Evolutionary conservation across 2,113 vertebrate genomes (phyloP).

Genomic region (Thryonomys swinderianus): DNA sequence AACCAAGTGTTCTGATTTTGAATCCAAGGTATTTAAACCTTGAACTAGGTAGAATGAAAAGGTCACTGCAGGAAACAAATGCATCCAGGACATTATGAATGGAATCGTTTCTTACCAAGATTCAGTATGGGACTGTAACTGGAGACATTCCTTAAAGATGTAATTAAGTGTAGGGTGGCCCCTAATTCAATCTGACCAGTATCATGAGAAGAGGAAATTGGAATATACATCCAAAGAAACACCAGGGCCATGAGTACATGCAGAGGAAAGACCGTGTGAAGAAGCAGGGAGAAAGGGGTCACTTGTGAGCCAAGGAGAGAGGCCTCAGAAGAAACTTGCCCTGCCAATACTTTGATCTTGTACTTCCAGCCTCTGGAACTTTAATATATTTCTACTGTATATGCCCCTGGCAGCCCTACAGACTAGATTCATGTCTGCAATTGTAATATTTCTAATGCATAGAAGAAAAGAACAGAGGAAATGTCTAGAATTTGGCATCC

Average conservation of each 20-base stretch:
- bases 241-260: too few species aligned
- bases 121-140: background rate
- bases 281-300: too few species aligned
- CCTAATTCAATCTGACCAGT: background rate
- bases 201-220: background rate
- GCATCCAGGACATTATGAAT: background rate
- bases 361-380: background rate
- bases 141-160: background rate
- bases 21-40: background rate
- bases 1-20: background rate
- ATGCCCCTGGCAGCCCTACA: too few species aligned
- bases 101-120: background rate
- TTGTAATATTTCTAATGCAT: background rate
- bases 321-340: background rate
- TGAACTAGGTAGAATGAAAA: background rate
- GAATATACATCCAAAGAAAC: background rate
- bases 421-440: rapidly evolving
- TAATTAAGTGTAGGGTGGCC: background rate
- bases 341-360: background rate
- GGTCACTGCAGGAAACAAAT: background rate
- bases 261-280: background rate
- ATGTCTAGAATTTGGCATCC: background rate
- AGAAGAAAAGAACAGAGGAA: background rate
- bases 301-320: too few species aligned
- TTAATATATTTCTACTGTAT: background rate